phyloP scores from a whole-genome alignment of 2,888 invertebrate species.

The Arge pagana region DNA sequence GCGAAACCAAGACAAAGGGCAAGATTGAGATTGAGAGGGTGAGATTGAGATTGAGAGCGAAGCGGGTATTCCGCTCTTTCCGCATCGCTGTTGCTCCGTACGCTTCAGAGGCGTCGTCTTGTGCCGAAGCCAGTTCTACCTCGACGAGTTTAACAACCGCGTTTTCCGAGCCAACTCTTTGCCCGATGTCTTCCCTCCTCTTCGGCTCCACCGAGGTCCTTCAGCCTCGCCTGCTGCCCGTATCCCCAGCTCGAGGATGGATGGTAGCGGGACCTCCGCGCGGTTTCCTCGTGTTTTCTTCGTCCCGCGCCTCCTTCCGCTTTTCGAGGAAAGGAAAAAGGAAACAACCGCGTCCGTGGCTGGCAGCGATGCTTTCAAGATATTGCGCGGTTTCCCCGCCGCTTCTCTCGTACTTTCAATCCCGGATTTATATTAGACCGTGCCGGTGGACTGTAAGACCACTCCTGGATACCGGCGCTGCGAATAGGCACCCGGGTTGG shows the following conservation, averaged over 20 bases:
- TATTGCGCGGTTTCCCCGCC: constrained; percentile 3
- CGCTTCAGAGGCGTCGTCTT: too few relatives aligned
- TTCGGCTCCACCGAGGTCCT: background rate
- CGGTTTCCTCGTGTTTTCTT: too few relatives aligned
- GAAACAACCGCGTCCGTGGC: background rate
- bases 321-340: too few relatives aligned
- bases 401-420: constrained; percentile 16
- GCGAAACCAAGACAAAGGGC: background rate
- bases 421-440: constrained; percentile 11
- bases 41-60: constrained; percentile 21
- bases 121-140: too few relatives aligned
- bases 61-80: too few relatives aligned
- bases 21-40: background rate
- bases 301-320: too few relatives aligned
- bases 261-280: too few relatives aligned
- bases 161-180: constrained; percentile 11
- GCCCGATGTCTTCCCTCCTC: background rate
- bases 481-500: too few relatives aligned
- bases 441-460: background rate
- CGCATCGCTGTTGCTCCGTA: too few relatives aligned
- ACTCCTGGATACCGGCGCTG: background rate
- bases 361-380: constrained; percentile 7
- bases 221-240: too few relatives aligned
- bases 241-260: too few relatives aligned
- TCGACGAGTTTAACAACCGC: too few relatives aligned